A percentile compares a stretch with the other conserved stretches of the same genome.
These are phyloP conservation scores for Cyanoliseus patagonus DNA, from an alignment of 2,113 vertebrate genomes.

Conservation along the genomic window DNA sequence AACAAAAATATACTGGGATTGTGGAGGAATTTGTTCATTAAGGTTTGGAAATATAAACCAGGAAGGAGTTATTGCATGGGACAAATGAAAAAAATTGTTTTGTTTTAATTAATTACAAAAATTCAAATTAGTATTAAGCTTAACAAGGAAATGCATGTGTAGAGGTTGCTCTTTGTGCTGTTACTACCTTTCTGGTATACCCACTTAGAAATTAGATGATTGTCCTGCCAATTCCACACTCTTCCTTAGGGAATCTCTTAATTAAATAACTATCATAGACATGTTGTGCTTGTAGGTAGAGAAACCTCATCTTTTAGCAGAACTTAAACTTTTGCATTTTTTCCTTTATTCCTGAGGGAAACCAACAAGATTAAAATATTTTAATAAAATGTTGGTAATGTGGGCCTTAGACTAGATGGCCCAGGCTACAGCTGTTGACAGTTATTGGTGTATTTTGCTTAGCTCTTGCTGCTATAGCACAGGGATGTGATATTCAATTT, in stretches of 20 bases:
- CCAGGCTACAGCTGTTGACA: not conserved
- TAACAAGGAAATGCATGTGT: not conserved
- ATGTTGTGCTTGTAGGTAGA: not conserved
- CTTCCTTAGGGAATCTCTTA: not conserved
- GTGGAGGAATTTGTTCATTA: not conserved
- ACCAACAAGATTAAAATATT: not conserved
- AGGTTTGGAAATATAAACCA: not conserved
- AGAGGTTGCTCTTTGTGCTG: not conserved
- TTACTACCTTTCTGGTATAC: not conserved
- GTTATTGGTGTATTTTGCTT: not conserved
- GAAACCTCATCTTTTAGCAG: constrained; percentile 12
- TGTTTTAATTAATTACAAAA: not conserved
- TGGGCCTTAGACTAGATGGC: constrained; percentile 29
- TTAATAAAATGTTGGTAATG: not conserved
- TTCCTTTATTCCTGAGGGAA: constrained; percentile 5
- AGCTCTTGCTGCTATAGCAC: constrained; percentile 29
- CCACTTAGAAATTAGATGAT: not conserved
- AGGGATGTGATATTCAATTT: constrained; percentile 31
- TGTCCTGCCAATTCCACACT: not conserved
- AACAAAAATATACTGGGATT: not conserved
- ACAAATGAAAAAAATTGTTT: not conserved
- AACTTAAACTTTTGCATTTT: not conserved
- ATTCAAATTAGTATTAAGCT: not conserved
- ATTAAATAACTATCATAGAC: not conserved
- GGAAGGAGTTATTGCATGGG: not conserved